phyloP scores from a whole-genome alignment of 2,113 vertebrate species.

The Anarhynchus alexandrinus region DNA sequence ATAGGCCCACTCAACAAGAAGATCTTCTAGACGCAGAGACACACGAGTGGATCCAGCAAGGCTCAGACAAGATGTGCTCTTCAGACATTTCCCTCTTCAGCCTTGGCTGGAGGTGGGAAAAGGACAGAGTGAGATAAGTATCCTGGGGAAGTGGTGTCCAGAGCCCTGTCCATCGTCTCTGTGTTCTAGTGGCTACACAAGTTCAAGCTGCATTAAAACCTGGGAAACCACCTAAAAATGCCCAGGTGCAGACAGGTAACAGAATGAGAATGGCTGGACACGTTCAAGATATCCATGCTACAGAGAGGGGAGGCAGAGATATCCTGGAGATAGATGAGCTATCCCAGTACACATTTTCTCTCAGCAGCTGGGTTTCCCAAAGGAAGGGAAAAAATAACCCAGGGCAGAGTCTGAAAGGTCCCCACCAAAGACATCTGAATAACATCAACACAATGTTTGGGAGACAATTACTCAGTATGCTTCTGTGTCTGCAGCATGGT shows the following conservation, averaged over 20 bases:
- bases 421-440: background rate
- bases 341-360: background rate
- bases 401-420: background rate
- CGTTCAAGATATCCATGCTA: background rate
- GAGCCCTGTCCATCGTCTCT: background rate
- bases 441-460: background rate
- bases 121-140: background rate
- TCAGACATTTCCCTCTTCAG: slow-evolving; percentile 43
- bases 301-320: background rate
- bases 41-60: background rate
- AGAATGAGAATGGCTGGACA: background rate
- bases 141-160: background rate
- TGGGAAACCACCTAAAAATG: background rate
- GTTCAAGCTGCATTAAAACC: background rate
- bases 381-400: background rate
- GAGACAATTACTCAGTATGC: background rate
- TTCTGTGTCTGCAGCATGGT: background rate
- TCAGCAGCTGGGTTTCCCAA: background rate
- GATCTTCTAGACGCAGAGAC: background rate
- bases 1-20: background rate
- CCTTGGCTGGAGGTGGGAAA: background rate
- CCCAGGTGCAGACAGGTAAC: background rate
- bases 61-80: background rate
- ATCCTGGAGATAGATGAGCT: background rate
- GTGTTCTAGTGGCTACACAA: background rate